Evolutionary conservation across 2,888 invertebrate species (phyloP).

Genomic region (Ecdyonurus torrentis): DNA sequence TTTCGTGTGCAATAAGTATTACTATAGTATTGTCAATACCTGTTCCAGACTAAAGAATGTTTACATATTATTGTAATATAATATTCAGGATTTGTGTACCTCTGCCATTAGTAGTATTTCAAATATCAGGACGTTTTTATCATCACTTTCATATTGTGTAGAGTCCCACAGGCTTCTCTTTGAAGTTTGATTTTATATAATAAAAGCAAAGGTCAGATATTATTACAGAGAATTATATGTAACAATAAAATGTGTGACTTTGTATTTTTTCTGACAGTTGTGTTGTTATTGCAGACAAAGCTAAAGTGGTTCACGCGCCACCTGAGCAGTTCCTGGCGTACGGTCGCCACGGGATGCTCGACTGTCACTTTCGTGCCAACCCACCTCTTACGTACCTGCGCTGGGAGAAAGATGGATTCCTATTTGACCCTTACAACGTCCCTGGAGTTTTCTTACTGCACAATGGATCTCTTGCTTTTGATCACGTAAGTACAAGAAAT

Average conservation of each 20-base stretch:
- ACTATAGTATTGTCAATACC: too few species aligned
- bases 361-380: constrained; percentile 85
- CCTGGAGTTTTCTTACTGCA: constrained; percentile 69
- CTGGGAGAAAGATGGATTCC: constrained; percentile 87
- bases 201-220: not conserved
- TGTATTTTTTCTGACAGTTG: too few species aligned
- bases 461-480: constrained; percentile 71
- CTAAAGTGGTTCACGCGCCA: constrained; percentile 77
- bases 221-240: not conserved
- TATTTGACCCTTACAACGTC: constrained; percentile 79
- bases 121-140: too few species aligned
- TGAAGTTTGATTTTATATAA: not conserved
- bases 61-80: too few species aligned
- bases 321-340: constrained; percentile 68
- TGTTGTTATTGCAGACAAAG: constrained; percentile 52
- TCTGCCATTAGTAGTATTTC: too few species aligned
- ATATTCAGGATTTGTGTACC: too few species aligned
- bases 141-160: not conserved
- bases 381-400: constrained; percentile 75
- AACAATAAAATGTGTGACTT: not conserved
- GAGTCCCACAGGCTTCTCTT: not conserved
- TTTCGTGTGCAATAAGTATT: too few species aligned
- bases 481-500: constrained; percentile 36
- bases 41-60: too few species aligned
- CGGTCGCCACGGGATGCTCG: constrained; percentile 65